Base-by-base conservation (phyloP, 2,888 invertebrate species). In the Parnassius glacialis region DNA sequence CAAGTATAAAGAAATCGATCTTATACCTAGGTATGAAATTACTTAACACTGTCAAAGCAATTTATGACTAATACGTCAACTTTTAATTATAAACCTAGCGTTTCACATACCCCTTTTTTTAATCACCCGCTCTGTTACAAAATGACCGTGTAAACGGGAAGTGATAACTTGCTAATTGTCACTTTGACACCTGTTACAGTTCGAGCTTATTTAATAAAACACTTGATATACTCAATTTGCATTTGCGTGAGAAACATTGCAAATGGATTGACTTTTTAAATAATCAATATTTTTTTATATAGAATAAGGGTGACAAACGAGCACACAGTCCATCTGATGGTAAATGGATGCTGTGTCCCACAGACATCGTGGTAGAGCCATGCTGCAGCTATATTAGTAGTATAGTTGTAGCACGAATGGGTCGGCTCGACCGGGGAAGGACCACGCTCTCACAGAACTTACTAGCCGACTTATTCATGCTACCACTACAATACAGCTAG, bases 151-250 rank as follows among this genome's bases (percentile, higher is more conserved):
- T 67, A 62, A 62, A 74, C 77, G 78, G 87, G 84, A 86, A 82
- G 86, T 77, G 89, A 83, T 83, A 89, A 89, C 70, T 85, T 78
- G 87, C 68, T 89, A 90, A 90, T 90, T 83, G 78, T 70, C 74
- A 81, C 72, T 77, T 77, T 81, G 80, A 83, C 90, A 90, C 87
- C 88, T 90, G 87, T 79, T 70, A 67, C 64, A 55, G 62, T 64
- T 63, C 11, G 12, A 48, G 51, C 43, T 57, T 62, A 57, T 62
- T 58, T 41, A 58, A 45, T 62, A 44, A 55, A 57, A 62, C 57
- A 48, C 13, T 61, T 55, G 61, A 61, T 48, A 42, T 48, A 13
- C 25, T 13, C 10, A 7, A 61, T 56, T 59, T 51, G 53, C 50
- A 41, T 55, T 58, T 20, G 62, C 62, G 62, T 62, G 62, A 59